Base-by-base conservation (phyloP, 2,888 invertebrate genomes). In the Tigriopus californicus region DNA sequence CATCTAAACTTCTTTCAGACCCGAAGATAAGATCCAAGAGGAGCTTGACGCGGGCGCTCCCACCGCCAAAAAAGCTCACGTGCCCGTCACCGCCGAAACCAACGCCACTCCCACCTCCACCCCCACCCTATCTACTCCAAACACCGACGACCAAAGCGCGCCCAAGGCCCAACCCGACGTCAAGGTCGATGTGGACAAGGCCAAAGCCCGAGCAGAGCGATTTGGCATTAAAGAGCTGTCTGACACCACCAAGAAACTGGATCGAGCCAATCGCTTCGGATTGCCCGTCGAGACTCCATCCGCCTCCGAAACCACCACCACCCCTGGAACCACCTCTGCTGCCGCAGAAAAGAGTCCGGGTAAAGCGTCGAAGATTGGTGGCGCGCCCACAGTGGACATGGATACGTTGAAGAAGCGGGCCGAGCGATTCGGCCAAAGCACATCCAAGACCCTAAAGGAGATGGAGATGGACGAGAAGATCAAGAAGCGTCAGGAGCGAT, bases 401-500 rank as follows among this genome's bases (percentile, higher is more conserved):
- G 85, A 85, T 52, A 78, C 81, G 10, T 41, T 59, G 24, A 59
- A 59, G 41, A 48, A 59, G 41, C 48, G 59, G 41, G 49, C 49
- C 13, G 59, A 59, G 41, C 48, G 59, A 20, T 59, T 59, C 22
- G 59, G 59, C 1, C 49, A 49, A 18, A 15, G 40, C n/a, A 20
- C 33, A 1, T 52, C 59, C n/a, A 33, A 51, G 1, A 40, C 20
- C 20, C 24, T 51, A 13, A 61, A 61, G 51, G 47, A 68, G 66
- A 61, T 64, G 20, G 65, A 62, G 40, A 66, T 49, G 18, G 48
- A 48, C 41, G 85, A 85, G 65, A 79, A 78, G 67, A 70, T 86
- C 67, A 81, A 82, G 64, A 84, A 83, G 68, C 77, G 88, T 56
- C 85, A 84, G 69, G 82, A 81, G 61, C 78, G 87, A 65, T 88